Evolutionary conservation across 2,113 vertebrate genomes (phyloP), one percentile per base, ranked within the genome.

Genomic region (Bostrychus sinensis): DNA sequence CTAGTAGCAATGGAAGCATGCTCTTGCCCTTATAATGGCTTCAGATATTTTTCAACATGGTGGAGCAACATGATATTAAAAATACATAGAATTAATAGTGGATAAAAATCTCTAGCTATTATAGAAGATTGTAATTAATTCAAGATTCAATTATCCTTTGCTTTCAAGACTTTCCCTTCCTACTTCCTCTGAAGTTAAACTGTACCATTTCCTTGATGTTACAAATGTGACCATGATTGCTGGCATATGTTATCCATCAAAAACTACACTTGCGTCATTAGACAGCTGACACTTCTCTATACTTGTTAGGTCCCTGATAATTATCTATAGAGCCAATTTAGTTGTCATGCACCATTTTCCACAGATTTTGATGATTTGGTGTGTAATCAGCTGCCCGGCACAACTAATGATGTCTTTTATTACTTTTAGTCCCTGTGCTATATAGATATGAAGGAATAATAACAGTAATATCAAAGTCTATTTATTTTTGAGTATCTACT

Each of bases 201-300:
- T 36, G 28, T 36, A 55, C 17, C 30, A 36, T 30, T 51, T 53
- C 54, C 12, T 61, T 56, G 58, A 36, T 70, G 66, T 75, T 70
- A 62, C 51, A 55, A 39, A 58, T 66, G 76, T 67, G 66, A 69
- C 73, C 70, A 59, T 66, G 45, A 85, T 75, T 46, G 36, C 54
- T 22, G 57, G 85, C 90, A 90, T 81, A 77, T 90, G 91, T 86
- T 85, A 84, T 66, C 89, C 80, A 89, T 91, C 90, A 84, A 59
- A 51, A 67, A 45, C 45, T 75, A 60, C 74, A 80, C 68, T 62
- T 72, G 45, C 66, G 66, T 83, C 82, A 88, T 83, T 78, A 81
- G 78, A 85, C 79, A 76, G 66, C 86, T 54, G 61, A 72, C 81
- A 75, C 75, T 70, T 83, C 72, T 83, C 57, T 22, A n/a, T 71